Conservation (phyloP, 2,888 invertebrate species). For the Eristalinus aeneus region DNA sequence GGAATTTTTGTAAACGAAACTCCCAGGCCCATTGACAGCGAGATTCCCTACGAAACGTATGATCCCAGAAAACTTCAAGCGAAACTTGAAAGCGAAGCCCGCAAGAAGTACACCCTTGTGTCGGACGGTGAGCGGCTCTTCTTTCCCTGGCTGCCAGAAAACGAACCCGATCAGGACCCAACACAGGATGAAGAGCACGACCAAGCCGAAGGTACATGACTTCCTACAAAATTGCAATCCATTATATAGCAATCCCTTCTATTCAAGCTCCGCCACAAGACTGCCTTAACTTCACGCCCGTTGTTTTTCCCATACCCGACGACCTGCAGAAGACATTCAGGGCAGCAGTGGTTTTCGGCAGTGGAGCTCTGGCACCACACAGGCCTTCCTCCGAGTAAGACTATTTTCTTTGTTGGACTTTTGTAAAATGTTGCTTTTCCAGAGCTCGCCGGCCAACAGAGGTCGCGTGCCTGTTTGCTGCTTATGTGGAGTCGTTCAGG, state of each 20-base stretch:
- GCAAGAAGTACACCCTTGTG: slow-evolving; percentile 74
- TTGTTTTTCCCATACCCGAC: slow-evolving; percentile 74
- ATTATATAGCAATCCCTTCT: no score
- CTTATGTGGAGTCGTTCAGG: slow-evolving; percentile 77
- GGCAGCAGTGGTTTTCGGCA: slow-evolving; percentile 76
- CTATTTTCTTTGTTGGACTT: not conserved
- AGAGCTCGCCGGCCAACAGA: slow-evolving; percentile 74
- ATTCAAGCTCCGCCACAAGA: slow-evolving; percentile 5
- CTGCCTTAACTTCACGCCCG: slow-evolving; percentile 12
- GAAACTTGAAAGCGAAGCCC: slow-evolving; percentile 74
- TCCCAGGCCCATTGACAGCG: slow-evolving; percentile 72
- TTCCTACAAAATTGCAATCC: no score
- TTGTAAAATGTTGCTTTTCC: slow-evolving; percentile 18
- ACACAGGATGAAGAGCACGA: no score
- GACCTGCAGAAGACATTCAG: slow-evolving; percentile 76
- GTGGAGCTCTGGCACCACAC: slow-evolving; percentile 64
- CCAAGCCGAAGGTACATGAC: not conserved
- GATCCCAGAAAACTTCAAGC: slow-evolving; percentile 79
- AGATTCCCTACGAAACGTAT: slow-evolving; percentile 75
- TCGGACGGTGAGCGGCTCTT: slow-evolving; percentile 41
- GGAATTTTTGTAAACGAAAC: slow-evolving; percentile 78
- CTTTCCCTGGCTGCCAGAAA: slow-evolving; percentile 20
- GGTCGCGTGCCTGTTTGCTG: slow-evolving; percentile 76
- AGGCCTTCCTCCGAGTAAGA: not conserved
- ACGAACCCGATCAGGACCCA: not conserved